phyloP scores from a whole-genome alignment of 92 coral and sea anemone species.

The Bergia sp. region DNA sequence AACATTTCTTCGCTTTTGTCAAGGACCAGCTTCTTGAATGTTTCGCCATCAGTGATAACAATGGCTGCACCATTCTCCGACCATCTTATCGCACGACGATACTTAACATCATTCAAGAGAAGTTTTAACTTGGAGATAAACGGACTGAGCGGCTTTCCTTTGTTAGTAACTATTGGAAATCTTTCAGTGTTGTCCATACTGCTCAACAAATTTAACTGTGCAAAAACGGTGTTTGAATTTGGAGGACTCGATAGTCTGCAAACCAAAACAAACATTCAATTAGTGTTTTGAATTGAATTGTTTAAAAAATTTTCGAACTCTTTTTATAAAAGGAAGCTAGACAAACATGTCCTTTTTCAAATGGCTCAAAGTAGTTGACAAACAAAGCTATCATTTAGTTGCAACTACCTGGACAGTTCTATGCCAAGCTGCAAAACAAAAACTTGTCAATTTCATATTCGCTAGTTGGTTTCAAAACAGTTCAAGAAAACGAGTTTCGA shows the following conservation, averaged over 20 bases:
- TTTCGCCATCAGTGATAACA: conserved; percentile 98
- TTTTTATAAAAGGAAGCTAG: background rate
- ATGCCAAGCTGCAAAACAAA: conserved; percentile 2
- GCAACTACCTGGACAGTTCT: background rate
- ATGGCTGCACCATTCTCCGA: conserved; percentile 92
- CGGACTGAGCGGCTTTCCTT: conserved; percentile 96
- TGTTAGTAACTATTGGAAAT: conserved; percentile 55
- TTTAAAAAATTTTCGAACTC: conserved; percentile 4
- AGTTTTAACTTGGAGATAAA: conserved; percentile 95
- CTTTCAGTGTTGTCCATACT: conserved; percentile 55
- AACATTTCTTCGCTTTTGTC: conserved; percentile 99
- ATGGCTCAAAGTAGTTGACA: background rate
- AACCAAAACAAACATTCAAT: conserved; percentile 20
- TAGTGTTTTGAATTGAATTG: background rate
- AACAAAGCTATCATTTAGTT: background rate
- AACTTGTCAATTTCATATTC: conserved; percentile 22
- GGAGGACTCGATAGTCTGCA: background rate
- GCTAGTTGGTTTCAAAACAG: background rate
- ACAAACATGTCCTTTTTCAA: background rate
- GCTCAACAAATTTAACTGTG: background rate
- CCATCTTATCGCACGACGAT: conserved; percentile 96
- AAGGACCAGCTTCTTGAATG: conserved; percentile 92
- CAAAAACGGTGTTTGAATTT: background rate
- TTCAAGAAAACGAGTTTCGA: background rate
- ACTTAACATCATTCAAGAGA: conserved; percentile 93